Percentiles rank a stretch among this genome's conserved stretches.
Conservation (phyloP, 2,113 vertebrate species). For the Plotosus lineatus region DNA sequence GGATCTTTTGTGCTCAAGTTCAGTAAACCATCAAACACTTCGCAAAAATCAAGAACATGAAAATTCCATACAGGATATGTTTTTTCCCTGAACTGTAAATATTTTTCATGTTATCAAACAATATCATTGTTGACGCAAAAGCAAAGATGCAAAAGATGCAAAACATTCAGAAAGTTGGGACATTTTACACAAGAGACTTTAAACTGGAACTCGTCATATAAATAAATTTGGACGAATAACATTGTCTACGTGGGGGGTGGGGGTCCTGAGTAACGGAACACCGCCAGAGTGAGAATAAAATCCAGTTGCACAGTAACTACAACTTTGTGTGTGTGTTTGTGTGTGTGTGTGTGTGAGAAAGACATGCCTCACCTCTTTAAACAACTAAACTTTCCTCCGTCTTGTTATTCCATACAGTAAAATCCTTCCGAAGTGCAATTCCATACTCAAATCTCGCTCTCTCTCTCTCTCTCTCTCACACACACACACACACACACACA, state of each 20-base stretch:
- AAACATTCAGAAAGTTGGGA: not conserved
- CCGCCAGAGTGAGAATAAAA: not conserved
- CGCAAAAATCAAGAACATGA: not conserved
- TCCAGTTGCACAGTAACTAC: not conserved
- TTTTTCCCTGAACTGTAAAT: not conserved
- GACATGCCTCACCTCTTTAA: slow-evolving; percentile 63
- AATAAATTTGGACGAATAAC: not conserved
- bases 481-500: slow-evolving; percentile 21
- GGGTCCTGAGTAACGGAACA: not conserved
- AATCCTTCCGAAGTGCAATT: slow-evolving; percentile 66
- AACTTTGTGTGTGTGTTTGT: not conserved
- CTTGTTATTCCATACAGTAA: slow-evolving; percentile 50
- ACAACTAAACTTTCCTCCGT: slow-evolving; percentile 48
- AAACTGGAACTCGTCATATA: not conserved
- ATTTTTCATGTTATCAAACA: not conserved
- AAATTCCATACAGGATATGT: not conserved
- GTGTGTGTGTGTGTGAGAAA: not conserved
- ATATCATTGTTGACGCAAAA: not conserved
- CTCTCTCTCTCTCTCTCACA: slow-evolving; percentile 17
- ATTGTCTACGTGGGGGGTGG: not conserved
- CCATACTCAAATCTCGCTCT: slow-evolving; percentile 60
- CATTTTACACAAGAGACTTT: not conserved
- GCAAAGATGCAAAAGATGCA: too few relatives aligned
- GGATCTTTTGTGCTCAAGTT: too few relatives aligned
- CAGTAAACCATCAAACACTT: not conserved